Percentiles rank a stretch among this genome's conserved stretches.
Conservation (phyloP, 2,888 invertebrate genomes). For the Tenthredo scrophulariae region DNA sequence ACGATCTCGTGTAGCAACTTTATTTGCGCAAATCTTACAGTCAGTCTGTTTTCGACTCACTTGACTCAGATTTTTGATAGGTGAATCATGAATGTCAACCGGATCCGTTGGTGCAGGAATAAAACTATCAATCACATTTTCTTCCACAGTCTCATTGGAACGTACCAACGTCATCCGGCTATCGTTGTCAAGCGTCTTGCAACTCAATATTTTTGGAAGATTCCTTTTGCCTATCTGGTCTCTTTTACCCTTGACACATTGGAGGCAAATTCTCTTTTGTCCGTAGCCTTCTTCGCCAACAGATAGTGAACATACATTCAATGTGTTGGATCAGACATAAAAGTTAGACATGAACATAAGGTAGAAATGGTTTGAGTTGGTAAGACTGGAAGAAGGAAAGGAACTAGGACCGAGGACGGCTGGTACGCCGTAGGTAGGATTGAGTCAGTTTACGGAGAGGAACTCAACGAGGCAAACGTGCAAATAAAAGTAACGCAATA, state of each 20-base stretch:
- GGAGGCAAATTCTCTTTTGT: constrained; percentile 1
- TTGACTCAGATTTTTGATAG: neutral
- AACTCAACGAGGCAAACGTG: too few species aligned
- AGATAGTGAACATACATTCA: neutral
- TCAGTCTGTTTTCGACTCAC: neutral
- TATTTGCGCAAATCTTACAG: neutral
- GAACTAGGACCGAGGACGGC: too few species aligned
- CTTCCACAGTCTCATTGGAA: neutral
- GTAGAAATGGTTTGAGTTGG: too few species aligned
- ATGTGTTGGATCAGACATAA: too few species aligned
- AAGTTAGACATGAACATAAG: too few species aligned
- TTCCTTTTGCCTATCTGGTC: neutral
- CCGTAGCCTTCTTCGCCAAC: constrained; percentile 27
- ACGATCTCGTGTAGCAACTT: constrained; percentile 17
- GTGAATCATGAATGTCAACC: neutral
- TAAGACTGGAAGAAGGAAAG: too few species aligned
- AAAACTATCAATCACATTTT: neutral
- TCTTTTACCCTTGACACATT: neutral
- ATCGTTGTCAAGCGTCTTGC: neutral
- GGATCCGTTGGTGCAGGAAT: neutral
- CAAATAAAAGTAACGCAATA: too few species aligned
- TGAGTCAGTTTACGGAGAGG: too few species aligned
- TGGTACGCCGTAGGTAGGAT: too few species aligned
- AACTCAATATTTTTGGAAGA: constrained; percentile 30
- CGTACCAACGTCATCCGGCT: constrained; percentile 8